Evolutionary conservation across 1,140 invertebrate species (phyloP).

Genomic region (Carcinoscorpius rotundicauda): DNA sequence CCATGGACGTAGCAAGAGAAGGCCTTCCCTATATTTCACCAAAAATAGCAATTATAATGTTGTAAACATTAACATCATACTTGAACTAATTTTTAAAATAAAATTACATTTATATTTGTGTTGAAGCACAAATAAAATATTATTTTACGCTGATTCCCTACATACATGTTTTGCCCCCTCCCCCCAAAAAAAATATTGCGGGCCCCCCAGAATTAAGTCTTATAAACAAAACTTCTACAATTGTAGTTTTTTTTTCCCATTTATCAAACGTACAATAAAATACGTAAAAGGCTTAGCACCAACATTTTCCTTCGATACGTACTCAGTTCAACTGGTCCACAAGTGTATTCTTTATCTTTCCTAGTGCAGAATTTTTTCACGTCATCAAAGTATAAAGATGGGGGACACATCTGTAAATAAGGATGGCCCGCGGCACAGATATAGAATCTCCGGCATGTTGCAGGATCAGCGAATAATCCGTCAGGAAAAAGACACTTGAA

Average conservation of each 20-base stretch:
- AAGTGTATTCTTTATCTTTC: conserved; percentile 68
- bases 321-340: conserved; percentile 55
- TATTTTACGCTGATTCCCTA: background rate
- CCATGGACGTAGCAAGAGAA: too few relatives aligned
- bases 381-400: conserved; percentile 78
- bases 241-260: background rate
- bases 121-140: background rate
- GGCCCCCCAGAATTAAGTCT: background rate
- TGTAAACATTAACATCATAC: too few relatives aligned
- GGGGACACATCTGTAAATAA: conserved; percentile 64
- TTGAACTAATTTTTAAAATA: too few relatives aligned
- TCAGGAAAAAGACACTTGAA: conserved; percentile 56
- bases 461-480: conserved; percentile 75
- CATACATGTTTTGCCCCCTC: too few relatives aligned
- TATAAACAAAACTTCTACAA: background rate
- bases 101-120: too few relatives aligned
- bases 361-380: conserved; percentile 82
- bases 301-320: background rate
- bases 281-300: background rate
- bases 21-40: too few relatives aligned
- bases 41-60: too few relatives aligned
- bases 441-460: conserved; percentile 78
- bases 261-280: background rate
- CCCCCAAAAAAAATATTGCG: background rate
- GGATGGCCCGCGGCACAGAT: conserved; percentile 71